Conservation (phyloP, 2,113 vertebrate genomes). For the Melospiza georgiana region DNA sequence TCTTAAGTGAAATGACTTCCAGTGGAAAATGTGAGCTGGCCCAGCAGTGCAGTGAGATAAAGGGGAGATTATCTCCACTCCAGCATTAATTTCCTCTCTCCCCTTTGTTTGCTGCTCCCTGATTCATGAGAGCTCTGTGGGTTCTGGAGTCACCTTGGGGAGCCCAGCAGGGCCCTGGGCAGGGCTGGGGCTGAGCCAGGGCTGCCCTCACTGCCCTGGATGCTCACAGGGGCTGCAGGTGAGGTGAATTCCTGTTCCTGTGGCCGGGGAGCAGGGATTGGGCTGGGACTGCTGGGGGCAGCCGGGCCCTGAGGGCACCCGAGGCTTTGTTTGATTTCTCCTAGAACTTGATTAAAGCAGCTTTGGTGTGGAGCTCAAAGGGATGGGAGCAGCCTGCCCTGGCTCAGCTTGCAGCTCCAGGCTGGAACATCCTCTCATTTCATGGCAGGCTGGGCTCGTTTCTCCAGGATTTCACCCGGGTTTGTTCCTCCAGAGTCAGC, state of each 20-base stretch:
- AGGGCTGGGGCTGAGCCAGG: background rate
- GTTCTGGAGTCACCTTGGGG: background rate
- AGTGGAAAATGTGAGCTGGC: background rate
- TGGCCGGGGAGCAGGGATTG: background rate
- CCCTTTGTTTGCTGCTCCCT: background rate
- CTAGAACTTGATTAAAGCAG: background rate
- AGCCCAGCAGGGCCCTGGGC: background rate
- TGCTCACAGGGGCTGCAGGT: accelerated
- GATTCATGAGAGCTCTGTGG: background rate
- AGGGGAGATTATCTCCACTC: background rate
- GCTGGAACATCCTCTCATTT: background rate
- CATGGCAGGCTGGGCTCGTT: background rate
- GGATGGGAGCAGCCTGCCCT: background rate
- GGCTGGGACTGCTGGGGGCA: background rate
- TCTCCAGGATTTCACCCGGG: background rate
- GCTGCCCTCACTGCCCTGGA: accelerated
- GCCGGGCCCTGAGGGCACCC: background rate
- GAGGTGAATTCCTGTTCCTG: background rate
- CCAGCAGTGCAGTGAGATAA: background rate
- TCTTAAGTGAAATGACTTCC: background rate
- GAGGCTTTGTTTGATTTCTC: background rate
- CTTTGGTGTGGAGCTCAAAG: background rate
- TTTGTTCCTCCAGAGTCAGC: background rate
- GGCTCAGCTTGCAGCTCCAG: background rate
- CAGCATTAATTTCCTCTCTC: background rate